A percentile compares a stretch with the other conserved stretches of the same genome.
Conservation (phyloP, 2,113 vertebrate genomes). For the Anarhynchus alexandrinus region DNA sequence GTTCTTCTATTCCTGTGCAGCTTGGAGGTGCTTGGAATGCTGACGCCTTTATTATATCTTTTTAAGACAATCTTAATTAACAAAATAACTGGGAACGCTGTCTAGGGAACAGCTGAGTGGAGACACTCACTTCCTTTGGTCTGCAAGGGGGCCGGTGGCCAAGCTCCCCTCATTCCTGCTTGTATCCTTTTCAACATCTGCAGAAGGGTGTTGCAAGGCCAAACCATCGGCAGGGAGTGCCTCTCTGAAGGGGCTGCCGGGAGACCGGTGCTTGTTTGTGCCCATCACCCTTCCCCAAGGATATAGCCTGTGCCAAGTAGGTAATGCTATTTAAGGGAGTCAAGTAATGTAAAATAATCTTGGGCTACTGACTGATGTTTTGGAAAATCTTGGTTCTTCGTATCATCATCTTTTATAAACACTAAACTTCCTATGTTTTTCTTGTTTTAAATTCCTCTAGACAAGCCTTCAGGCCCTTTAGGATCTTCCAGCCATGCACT, state of each 20-base stretch:
- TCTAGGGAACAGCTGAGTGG: background rate
- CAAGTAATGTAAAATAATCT: background rate
- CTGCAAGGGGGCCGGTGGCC: background rate
- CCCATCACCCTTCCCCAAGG: background rate
- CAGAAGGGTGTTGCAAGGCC: background rate
- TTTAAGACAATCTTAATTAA: background rate
- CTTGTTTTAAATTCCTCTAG: background rate
- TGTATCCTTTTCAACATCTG: background rate
- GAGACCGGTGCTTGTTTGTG: background rate
- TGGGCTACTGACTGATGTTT: background rate
- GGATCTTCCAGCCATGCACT: background rate
- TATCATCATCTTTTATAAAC: background rate
- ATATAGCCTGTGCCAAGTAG: background rate
- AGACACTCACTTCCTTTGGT: background rate
- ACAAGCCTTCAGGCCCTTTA: background rate
- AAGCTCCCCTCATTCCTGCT: background rate
- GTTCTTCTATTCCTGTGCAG: background rate
- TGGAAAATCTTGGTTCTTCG: background rate
- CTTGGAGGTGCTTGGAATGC: background rate
- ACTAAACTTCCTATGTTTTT: background rate
- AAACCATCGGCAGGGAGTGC: background rate
- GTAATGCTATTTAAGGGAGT: background rate
- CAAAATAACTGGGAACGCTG: background rate
- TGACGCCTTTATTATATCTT: background rate
- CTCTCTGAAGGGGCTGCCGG: background rate